Evolutionary conservation across 2,888 invertebrate species (phyloP).

Genomic region (Lepidonotus clava): DNA sequence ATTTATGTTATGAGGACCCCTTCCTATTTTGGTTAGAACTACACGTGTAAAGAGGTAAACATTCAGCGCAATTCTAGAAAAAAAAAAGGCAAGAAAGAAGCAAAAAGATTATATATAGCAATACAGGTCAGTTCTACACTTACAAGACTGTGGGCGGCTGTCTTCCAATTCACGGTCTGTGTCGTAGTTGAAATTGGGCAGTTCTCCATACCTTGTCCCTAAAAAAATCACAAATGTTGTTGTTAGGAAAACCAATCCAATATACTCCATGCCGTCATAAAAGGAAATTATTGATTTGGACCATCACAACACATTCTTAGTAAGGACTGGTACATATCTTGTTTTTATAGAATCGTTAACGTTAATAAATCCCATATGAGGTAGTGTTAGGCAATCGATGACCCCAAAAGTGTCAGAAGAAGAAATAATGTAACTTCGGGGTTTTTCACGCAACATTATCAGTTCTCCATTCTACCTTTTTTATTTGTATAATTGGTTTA

Average conservation of each 20-base stretch:
- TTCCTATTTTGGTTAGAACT: no score
- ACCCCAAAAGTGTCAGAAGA: no score
- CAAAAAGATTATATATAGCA: neutral
- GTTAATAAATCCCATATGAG: neutral
- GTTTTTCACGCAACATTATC: no score
- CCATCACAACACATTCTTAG: neutral
- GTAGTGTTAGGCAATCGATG: no score
- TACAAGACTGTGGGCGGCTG: conserved; percentile 53
- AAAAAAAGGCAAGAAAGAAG: neutral
- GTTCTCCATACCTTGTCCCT: conserved; percentile 31
- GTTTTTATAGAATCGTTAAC: neutral
- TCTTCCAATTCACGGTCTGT: conserved; percentile 21
- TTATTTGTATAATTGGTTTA: no score
- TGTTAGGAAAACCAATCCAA: neutral
- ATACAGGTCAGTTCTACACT: neutral
- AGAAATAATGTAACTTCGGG: no score
- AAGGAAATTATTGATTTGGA: neutral
- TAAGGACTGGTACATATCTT: neutral
- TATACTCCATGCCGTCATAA: neutral
- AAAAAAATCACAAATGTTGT: no score
- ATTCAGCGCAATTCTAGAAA: neutral
- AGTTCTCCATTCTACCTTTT: no score
- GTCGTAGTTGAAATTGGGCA: conserved; percentile 45
- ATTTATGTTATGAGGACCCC: no score
- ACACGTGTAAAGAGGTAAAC: no score